Percentiles rank a stretch among this genome's conserved stretches.
These are phyloP conservation scores for Cantharis rustica DNA, from an alignment of 2,888 invertebrate genomes.

Conservation along the genomic window DNA sequence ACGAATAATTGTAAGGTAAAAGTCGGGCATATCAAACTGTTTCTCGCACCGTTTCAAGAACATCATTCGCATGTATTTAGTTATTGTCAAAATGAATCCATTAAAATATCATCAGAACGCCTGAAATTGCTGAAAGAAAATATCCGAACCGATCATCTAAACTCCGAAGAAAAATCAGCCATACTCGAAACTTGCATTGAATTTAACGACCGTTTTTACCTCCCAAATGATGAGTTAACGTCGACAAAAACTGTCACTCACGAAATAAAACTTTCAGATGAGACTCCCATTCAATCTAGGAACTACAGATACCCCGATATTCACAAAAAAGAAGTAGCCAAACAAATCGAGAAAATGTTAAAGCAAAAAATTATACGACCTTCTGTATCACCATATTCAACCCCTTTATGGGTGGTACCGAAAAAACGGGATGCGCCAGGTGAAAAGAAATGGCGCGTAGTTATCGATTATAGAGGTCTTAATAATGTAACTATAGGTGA, in stretches of 20 bases:
- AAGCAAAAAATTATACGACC: conserved; percentile 38
- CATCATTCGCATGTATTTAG: too few relatives aligned
- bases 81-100: too few relatives aligned
- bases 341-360: conserved; percentile 40
- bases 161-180: conserved; percentile 38
- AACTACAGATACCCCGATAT: conserved; percentile 41
- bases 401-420: conserved; percentile 37
- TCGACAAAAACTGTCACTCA: conserved; percentile 35
- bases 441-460: conserved; percentile 32
- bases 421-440: conserved; percentile 42
- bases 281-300: conserved; percentile 37
- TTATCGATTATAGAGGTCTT: neutral
- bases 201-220: conserved; percentile 38
- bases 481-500: neutral
- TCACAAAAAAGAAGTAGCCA: conserved; percentile 41
- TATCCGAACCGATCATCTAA: conserved; percentile 33
- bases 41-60: too few relatives aligned
- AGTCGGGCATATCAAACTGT: too few relatives aligned
- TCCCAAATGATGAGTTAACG: conserved; percentile 37
- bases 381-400: conserved; percentile 37
- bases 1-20: too few relatives aligned
- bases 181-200: conserved; percentile 35
- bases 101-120: too few relatives aligned
- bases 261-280: conserved; percentile 34
- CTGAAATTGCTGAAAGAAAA: neutral